Conservation (phyloP, 1,140 invertebrate genomes). For the Arctopsyche grandis region DNA sequence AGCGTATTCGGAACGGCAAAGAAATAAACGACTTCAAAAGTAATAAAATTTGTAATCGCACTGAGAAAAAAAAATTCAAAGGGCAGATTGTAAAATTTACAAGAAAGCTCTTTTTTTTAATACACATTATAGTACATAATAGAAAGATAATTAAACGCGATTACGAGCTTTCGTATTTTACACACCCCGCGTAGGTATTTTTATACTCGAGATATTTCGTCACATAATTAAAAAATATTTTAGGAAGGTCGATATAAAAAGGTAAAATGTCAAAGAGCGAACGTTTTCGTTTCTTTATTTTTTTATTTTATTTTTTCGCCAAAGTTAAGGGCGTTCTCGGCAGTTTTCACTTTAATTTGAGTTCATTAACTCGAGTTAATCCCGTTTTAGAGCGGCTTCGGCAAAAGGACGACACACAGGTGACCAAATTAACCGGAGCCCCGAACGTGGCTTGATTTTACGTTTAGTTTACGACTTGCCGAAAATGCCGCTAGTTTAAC, state of each 20-base stretch:
- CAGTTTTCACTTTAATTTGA: constrained; percentile 22
- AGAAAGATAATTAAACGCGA: not conserved
- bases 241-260: constrained; percentile 7
- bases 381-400: constrained; percentile 19
- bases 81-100: not conserved
- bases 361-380: constrained; percentile 20
- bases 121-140: no score
- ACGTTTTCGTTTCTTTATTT: no score
- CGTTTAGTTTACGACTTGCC: constrained; percentile 26
- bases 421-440: constrained; percentile 29
- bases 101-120: not conserved
- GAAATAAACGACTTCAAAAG: no score
- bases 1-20: no score
- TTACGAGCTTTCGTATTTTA: not conserved
- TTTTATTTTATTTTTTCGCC: not conserved
- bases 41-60: no score
- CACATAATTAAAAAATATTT: constrained; percentile 18
- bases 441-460: constrained; percentile 13
- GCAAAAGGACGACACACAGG: constrained; percentile 15
- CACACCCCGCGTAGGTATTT: no score
- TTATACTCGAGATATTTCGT: no score
- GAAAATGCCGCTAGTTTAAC: constrained; percentile 11
- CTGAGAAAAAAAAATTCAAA: not conserved
- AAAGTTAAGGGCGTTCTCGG: not conserved
- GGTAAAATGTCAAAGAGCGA: constrained; percentile 12